These are phyloP conservation scores for Irena cyanogastra DNA, from an alignment of 2,113 vertebrate genomes.

Conservation along the genomic window DNA sequence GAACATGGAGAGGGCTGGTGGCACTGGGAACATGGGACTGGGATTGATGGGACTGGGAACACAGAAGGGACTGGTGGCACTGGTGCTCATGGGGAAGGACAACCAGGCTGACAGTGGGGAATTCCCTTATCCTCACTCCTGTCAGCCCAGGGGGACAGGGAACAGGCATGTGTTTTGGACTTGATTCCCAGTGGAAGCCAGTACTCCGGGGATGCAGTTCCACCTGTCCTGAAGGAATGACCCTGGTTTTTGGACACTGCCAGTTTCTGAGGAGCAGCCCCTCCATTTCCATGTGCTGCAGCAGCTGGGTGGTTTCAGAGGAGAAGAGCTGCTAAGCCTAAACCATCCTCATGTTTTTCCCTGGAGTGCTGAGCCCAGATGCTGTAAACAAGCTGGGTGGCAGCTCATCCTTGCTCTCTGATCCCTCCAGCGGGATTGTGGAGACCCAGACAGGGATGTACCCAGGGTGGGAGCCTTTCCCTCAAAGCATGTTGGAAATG, in stretches of 20 bases:
- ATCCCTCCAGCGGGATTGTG: background rate
- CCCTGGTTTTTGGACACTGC: background rate
- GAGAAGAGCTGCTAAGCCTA: background rate
- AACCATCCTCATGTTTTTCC: background rate
- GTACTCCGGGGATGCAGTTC: fast-evolving
- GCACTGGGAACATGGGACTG: background rate
- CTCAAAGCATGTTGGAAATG: background rate
- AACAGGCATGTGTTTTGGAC: background rate
- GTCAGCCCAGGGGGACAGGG: fast-evolving
- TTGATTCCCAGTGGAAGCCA: background rate
- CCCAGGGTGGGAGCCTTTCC: background rate
- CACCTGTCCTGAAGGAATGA: background rate
- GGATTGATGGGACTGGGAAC: background rate
- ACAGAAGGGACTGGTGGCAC: fast-evolving
- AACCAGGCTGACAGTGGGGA: background rate
- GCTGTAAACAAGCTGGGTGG: background rate
- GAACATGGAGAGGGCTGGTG: background rate
- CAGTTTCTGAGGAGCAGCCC: background rate
- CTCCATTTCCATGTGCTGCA: background rate
- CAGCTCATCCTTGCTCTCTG: background rate
- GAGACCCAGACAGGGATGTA: background rate
- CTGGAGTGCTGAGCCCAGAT: background rate
- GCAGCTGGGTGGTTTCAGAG: background rate
- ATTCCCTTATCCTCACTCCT: background rate
- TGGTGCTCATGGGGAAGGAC: fast-evolving